These are phyloP conservation scores for Actinia equina DNA, from an alignment of 64 coral and sea anemone species.

Conservation along the genomic window DNA sequence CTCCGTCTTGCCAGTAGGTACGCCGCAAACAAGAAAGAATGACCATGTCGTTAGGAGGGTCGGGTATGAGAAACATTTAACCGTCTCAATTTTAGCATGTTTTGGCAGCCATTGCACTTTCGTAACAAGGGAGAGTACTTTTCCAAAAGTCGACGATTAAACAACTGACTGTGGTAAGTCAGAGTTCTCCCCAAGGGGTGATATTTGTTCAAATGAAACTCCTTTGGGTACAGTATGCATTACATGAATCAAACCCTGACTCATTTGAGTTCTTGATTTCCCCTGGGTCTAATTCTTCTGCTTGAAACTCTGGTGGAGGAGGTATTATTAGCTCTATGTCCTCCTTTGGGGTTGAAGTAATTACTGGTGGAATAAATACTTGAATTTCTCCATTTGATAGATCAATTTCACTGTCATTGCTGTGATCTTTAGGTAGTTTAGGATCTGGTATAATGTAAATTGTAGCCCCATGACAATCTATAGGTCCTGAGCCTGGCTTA, in stretches of 20 bases:
- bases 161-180: neutral
- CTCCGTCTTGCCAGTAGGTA: too few species aligned
- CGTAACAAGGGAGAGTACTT: too few species aligned
- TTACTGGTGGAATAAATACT: neutral
- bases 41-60: too few species aligned
- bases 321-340: neutral
- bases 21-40: too few species aligned
- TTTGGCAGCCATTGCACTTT: too few species aligned
- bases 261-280: neutral
- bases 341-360: neutral
- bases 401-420: constrained; percentile 9
- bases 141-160: too few species aligned
- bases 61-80: too few species aligned
- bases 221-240: neutral
- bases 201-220: neutral
- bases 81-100: too few species aligned
- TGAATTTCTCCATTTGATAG: constrained; percentile 10
- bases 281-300: neutral
- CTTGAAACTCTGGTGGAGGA: neutral
- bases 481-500: neutral
- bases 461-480: neutral
- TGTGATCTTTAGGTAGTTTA: neutral
- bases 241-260: neutral
- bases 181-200: neutral
- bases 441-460: neutral